phyloP scores from a whole-genome alignment of 2,888 invertebrate genomes.

The Parnassius orleans region DNA sequence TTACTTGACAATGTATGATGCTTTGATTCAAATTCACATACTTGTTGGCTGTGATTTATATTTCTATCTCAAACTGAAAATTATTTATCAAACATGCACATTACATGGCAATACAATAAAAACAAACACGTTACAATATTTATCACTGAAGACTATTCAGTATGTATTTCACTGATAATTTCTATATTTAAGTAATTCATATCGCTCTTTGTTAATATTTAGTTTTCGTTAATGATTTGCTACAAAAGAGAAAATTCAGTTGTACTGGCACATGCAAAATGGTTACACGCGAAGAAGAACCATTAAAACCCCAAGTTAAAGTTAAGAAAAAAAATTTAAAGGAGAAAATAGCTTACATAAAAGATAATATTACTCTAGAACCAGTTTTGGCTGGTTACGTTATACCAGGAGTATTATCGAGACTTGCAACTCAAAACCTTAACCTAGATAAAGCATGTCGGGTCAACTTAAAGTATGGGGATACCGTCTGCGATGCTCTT shows the following conservation, averaged over 20 bases:
- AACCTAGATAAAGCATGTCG: slow-evolving; percentile 92
- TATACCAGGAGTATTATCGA: slow-evolving; percentile 82
- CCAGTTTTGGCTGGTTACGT: slow-evolving; percentile 84
- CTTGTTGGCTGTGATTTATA: no score
- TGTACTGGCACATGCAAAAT: slow-evolving; percentile 36
- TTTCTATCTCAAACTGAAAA: background rate
- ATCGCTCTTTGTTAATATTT: slow-evolving; percentile 29
- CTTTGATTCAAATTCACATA: no score
- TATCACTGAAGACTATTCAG: slow-evolving; percentile 15
- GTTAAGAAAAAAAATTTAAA: slow-evolving; percentile 53
- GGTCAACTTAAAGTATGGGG: slow-evolving; percentile 86
- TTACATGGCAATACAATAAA: background rate
- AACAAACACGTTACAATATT: slow-evolving; percentile 15
- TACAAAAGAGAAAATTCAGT: slow-evolving; percentile 22
- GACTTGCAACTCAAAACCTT: slow-evolving; percentile 89
- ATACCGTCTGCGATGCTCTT: slow-evolving; percentile 86
- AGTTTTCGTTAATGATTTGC: slow-evolving; percentile 10
- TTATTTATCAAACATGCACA: slow-evolving; percentile 8
- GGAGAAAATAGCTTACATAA: slow-evolving; percentile 70
- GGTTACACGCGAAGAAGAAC: slow-evolving; percentile 54
- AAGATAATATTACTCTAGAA: slow-evolving; percentile 83
- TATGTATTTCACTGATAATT: slow-evolving; percentile 26
- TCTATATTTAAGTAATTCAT: slow-evolving; percentile 29
- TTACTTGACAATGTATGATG: no score
- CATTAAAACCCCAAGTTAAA: slow-evolving; percentile 45